Base-by-base conservation (phyloP, 1,140 invertebrate species). In the Trissolcus basalis region DNA sequence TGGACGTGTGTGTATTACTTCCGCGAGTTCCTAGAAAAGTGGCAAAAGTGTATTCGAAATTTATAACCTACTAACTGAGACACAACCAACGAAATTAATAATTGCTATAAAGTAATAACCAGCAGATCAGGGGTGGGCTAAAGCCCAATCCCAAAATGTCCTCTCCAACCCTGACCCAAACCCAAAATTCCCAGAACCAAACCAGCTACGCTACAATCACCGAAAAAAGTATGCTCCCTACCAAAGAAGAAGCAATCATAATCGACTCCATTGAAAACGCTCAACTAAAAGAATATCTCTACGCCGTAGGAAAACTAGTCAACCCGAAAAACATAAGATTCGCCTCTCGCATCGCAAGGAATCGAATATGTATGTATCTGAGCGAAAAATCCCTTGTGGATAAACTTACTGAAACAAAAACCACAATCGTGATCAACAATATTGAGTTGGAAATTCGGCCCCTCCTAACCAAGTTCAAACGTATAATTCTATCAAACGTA, bases 401-500 rank as follows among this genome's bases (percentile, higher is more conserved):
- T 2, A 41, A 56, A 15, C 58, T 72, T 1, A 47, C 13, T 51
- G 41, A 58, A 10, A 71, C n/a, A 59, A 51, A 9, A 50, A 72
- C 6, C 36, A 32, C 7, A 7, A 48, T 4, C 6, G 11, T 9
- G 39, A 48, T 35, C 16, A 39, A 14, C 12, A 16, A 35, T 8
- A 9, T 13, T 11, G 16, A 36, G 32, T 9, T 74, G 0, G 36
- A 47, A 55, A 48, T 68, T 0, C 49, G 61, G 41, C 56, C 50
- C 0, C 19, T 74, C 1, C 13, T 61, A 32, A 59, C 56, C 4
- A 60, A 74, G 56, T 27, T 48, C 27, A 60, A 74, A 45, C 11
- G 71, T 33, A 35, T 74, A n/a, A 60, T 68, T 16, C 10, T 74
- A 15, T 74, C 61, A 13, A 67, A 73, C 35, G 61, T n/a, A n/a